Evolutionary conservation across 2,113 vertebrate genomes (phyloP).

Genomic region (Dryoscopus gambensis): DNA sequence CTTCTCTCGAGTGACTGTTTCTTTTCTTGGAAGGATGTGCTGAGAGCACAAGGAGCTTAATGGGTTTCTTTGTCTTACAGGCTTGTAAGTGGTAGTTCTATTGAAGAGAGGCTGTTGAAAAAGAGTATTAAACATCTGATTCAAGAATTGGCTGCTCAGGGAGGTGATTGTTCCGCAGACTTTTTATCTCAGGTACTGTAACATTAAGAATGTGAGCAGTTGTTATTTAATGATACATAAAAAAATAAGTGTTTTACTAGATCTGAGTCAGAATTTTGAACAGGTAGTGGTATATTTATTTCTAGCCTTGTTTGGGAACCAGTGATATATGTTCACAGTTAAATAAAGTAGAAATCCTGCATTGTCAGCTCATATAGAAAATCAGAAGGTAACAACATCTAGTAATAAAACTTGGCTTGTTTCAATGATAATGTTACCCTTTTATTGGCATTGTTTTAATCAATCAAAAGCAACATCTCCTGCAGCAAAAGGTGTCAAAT

Average conservation of each 20-base stretch:
- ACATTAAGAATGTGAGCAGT: neutral
- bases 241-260: neutral
- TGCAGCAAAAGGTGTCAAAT: neutral
- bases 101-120: slow-evolving; percentile 60
- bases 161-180: slow-evolving; percentile 83
- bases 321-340: neutral
- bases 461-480: neutral
- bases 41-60: neutral
- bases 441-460: neutral
- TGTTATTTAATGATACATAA: neutral
- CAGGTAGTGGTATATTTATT: neutral
- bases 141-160: slow-evolving; percentile 84
- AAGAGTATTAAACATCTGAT: slow-evolving; percentile 85
- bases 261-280: neutral
- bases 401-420: neutral
- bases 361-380: neutral
- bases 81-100: neutral
- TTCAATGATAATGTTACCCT: neutral
- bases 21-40: neutral
- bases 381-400: neutral
- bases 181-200: slow-evolving; percentile 82
- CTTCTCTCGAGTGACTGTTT: neutral
- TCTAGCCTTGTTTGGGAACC: neutral
- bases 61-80: neutral
- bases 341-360: neutral